phyloP scores from a whole-genome alignment of 2,888 invertebrate genomes.

The Acleris emargana region DNA sequence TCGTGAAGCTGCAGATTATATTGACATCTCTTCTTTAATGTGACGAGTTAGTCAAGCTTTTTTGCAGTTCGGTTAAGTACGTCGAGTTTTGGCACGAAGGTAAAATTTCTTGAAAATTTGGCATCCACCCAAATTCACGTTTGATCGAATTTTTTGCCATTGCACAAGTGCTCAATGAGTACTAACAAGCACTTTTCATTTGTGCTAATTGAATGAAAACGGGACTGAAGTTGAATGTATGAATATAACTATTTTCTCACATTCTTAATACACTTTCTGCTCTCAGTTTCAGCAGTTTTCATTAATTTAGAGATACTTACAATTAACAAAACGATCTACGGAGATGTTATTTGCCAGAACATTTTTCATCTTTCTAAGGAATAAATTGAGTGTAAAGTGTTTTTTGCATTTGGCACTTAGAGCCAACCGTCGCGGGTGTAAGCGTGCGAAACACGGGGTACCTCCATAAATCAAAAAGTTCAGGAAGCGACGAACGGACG shows the following conservation, averaged over 20 bases:
- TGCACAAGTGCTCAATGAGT: conserved; percentile 17
- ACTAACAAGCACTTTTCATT: conserved; percentile 26
- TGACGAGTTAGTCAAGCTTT: not conserved
- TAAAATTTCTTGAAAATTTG: conserved; percentile 25
- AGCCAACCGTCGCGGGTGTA: conserved; percentile 54
- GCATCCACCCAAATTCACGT: conserved; percentile 25
- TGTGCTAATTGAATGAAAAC: conserved; percentile 29
- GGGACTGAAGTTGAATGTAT: too few species aligned
- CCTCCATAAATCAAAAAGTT: conserved; percentile 64
- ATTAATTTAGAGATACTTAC: not conserved
- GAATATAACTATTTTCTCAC: too few species aligned
- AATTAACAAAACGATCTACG: not conserved
- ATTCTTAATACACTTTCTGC: too few species aligned
- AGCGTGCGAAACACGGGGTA: conserved; percentile 52
- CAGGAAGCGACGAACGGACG: conserved; percentile 55
- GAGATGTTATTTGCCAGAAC: not conserved
- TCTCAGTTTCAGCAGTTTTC: not conserved
- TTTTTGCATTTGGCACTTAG: conserved; percentile 52
- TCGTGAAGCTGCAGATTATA: too few species aligned
- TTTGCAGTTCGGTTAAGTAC: conserved; percentile 1
- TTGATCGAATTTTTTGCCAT: conserved; percentile 30
- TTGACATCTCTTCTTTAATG: too few species aligned
- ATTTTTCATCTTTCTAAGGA: not conserved
- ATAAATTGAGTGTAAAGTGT: conserved; percentile 13
- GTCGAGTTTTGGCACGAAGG: conserved; percentile 30